A percentile compares a stretch with the other conserved stretches of the same genome.
Conservation (phyloP, 2,797 vertebrate species). For the Euthynnus affinis region DNA sequence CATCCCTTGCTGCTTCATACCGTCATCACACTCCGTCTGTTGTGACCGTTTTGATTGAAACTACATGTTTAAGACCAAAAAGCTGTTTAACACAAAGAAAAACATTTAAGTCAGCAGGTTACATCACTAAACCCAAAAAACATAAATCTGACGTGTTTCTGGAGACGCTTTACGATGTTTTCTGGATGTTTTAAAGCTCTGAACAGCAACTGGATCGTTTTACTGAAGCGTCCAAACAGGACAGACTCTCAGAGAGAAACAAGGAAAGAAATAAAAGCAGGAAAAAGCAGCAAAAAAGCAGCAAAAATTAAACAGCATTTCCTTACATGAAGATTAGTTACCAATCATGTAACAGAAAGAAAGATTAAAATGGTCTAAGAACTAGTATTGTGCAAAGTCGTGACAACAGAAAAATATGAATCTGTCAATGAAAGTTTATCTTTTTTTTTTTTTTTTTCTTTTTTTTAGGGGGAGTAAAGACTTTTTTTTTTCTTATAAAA, state of each 20-base stretch:
- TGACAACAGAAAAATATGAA: constrained; percentile 33
- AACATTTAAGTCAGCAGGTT: no score
- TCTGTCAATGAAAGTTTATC: constrained; percentile 20
- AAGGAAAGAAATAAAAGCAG: constrained; percentile 43
- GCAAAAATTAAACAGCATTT: constrained; percentile 36
- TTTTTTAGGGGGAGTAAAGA: constrained; percentile 22
- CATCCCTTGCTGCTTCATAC: no score
- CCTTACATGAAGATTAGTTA: constrained; percentile 5
- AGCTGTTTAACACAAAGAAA: no score
- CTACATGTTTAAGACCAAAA: no score
- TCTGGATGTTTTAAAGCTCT: constrained; percentile 3
- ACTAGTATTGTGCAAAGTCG: constrained; percentile 70
- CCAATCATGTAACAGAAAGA: constrained; percentile 21
- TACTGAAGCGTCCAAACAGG: constrained; percentile 12
- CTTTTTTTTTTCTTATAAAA: constrained; percentile 47
- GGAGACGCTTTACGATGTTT: no score
- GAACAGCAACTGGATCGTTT: background rate
- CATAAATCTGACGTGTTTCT: no score
- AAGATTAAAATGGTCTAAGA: constrained; percentile 32
- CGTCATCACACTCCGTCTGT: no score
- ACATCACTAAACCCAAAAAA: no score
- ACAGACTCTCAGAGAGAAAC: constrained; percentile 25
- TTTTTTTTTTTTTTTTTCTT: constrained; percentile 1
- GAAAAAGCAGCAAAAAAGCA: constrained; percentile 57
- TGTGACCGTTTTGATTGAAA: no score